Evolutionary conservation across 2,113 vertebrate genomes (phyloP), one percentile per base, ranked within the genome.

Genomic region (Hucho hucho): DNA sequence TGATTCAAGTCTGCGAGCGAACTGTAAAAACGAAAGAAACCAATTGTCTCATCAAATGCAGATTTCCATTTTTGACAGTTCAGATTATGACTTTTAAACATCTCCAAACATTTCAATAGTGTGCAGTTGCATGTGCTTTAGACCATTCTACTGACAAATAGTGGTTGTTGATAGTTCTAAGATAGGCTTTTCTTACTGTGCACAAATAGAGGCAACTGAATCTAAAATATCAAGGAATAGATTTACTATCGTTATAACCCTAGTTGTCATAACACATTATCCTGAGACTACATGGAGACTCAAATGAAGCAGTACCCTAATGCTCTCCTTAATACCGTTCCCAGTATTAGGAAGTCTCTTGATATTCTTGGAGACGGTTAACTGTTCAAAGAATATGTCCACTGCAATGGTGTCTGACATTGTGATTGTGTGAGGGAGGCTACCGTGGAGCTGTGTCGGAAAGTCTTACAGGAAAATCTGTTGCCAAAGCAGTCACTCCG

Each of bases 401-500:
- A 53, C 4, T 25, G 24, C 4, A 53, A 26, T 53, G 43, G 13
- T 28, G 24, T 58, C 24, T 68, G 24, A 32, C 49, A 37, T 68
- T 28, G 43, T 68, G 49, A 69, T 37, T 59, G 73, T 6, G 1
- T 26, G 24, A 24, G 43, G 24, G 58, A 64, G 69, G 3, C 63
- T 64, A 4, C 29, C 3, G 76, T 70, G 70, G 24, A 63, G 37
- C 66, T 28, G 24, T 74, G 64, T 78, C n/a, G 58, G 69, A 68
- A 59, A 46, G 29, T 68, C 72, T 68, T 83, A 66, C 20, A 11
- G 61, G 37, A 82, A 76, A 81, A 79, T 29, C 1, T 74, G 72
- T 79, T 81, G 69, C 76, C 81, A 83, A 79, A 76, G 71, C 74
- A 18, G 14, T 14, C 49, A 53, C 16, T 53, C 18, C 69, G 43